These are phyloP conservation scores for Hyposoter didymator DNA, from an alignment of 2,888 invertebrate genomes.

Conservation along the genomic window DNA sequence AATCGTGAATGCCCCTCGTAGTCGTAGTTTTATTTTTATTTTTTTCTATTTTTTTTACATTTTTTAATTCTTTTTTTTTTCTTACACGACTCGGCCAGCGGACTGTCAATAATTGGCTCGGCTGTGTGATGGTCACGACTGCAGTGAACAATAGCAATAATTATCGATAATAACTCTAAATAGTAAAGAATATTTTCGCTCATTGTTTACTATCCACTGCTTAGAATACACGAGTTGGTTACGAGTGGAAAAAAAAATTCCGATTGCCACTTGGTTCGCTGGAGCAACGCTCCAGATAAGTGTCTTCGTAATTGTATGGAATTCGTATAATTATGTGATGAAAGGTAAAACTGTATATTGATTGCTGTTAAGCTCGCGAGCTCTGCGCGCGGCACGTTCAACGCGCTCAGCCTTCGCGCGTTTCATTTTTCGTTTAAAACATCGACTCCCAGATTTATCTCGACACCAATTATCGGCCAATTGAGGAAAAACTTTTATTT, in stretches of 20 bases:
- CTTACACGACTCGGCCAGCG: neutral
- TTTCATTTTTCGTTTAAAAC: neutral
- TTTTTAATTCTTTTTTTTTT: neutral
- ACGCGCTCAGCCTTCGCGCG: neutral
- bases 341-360: constrained; percentile 17
- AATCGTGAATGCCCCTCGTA: constrained; percentile 37
- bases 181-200: neutral
- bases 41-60: neutral
- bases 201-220: neutral
- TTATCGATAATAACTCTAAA: neutral
- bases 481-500: neutral
- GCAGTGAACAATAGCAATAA: constrained; percentile 9
- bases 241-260: neutral
- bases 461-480: neutral
- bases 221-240: neutral
- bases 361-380: neutral
- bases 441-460: neutral
- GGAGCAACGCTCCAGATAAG: constrained; percentile 6
- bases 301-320: constrained; percentile 2
- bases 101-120: constrained; percentile 12
- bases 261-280: neutral
- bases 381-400: neutral
- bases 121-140: constrained; percentile 11
- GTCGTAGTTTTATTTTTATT: constrained; percentile 14
- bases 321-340: constrained; percentile 14